Conservation (phyloP, 1,140 invertebrate species). For the Zaprionus ghesquierei region DNA sequence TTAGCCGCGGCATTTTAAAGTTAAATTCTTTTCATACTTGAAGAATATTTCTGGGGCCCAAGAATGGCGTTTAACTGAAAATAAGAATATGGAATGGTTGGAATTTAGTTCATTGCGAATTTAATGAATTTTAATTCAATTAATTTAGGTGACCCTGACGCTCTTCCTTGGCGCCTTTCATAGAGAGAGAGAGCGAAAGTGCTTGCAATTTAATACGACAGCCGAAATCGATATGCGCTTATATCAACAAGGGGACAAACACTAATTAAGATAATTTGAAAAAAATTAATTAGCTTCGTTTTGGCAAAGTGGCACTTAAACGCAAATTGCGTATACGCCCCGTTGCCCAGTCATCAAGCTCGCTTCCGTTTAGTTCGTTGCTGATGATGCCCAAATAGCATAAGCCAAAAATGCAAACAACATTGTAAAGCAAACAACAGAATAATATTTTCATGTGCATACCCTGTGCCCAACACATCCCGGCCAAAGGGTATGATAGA, state of each 20-base stretch:
- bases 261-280: constrained; percentile 31
- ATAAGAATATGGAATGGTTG: background rate
- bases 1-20: constrained; percentile 21
- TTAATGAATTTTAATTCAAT: background rate
- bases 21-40: background rate
- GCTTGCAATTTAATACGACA: constrained; percentile 3
- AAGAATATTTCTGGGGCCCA: background rate
- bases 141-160: too few species aligned
- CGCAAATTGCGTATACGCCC: constrained; percentile 16
- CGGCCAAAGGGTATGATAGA: background rate
- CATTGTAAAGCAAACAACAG: background rate
- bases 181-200: background rate
- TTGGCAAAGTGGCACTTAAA: background rate
- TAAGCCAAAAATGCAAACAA: background rate
- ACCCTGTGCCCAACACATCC: background rate
- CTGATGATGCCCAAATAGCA: background rate
- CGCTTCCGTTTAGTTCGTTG: background rate
- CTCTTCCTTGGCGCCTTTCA: too few species aligned
- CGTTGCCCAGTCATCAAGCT: background rate
- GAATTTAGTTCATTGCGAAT: background rate
- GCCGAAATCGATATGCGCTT: constrained; percentile 17
- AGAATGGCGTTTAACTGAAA: background rate
- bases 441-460: background rate
- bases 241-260: constrained; percentile 15
- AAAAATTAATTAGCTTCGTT: constrained; percentile 30